Evolutionary conservation across 2,113 vertebrate species (phyloP).

Genomic region (Chelonoidis abingdonii): DNA sequence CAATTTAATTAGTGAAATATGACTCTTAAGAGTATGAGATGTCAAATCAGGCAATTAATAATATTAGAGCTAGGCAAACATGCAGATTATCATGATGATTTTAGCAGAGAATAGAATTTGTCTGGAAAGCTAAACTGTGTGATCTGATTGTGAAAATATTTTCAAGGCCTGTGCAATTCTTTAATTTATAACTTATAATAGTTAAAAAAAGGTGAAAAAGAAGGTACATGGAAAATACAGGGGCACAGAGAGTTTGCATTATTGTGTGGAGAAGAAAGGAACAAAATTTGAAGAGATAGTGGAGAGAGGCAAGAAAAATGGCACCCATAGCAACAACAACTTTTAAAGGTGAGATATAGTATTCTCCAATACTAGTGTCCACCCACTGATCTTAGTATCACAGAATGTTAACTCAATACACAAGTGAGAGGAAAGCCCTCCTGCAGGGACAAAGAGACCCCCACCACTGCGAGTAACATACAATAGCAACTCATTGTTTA

Average conservation of each 20-base stretch:
- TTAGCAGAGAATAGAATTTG: neutral
- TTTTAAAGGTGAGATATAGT: slow-evolving; percentile 66
- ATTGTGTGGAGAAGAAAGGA: slow-evolving; percentile 70
- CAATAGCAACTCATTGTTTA: slow-evolving; percentile 60
- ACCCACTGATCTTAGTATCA: slow-evolving; percentile 43
- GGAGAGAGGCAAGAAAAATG: slow-evolving; percentile 64
- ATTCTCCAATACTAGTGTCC: slow-evolving; percentile 60
- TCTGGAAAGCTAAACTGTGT: rapidly evolving
- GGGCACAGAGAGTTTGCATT: slow-evolving; percentile 63
- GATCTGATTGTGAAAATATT: neutral
- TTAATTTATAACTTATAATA: slow-evolving; percentile 18
- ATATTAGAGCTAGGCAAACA: neutral
- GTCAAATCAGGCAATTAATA: slow-evolving; percentile 20
- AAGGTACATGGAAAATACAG: slow-evolving; percentile 44
- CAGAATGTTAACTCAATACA: neutral
- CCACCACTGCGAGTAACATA: neutral
- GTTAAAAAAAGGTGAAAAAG: neutral
- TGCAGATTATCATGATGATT: slow-evolving; percentile 17
- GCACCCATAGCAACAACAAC: slow-evolving; percentile 74
- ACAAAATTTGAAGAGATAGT: slow-evolving; percentile 47
- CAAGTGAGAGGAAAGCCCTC: slow-evolving; percentile 23
- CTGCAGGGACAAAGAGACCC: slow-evolving; percentile 51
- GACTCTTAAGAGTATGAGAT: neutral
- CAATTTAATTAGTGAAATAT: slow-evolving; percentile 21
- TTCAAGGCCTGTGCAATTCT: neutral